phyloP scores from a whole-genome alignment of 2,113 vertebrate species.

The Macroglossus sobrinus region DNA sequence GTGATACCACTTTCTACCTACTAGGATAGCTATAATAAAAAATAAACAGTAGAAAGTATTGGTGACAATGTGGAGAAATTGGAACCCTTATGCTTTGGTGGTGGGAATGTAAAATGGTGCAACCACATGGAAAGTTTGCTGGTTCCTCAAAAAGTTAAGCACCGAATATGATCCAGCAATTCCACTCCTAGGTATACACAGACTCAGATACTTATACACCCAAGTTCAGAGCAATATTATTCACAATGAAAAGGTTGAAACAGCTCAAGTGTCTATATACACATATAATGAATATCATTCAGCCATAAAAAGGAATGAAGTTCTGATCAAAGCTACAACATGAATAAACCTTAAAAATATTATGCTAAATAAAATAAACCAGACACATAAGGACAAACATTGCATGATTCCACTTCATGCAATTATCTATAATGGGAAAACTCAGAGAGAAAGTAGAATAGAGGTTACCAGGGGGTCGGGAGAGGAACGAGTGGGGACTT shows the following conservation, averaged over 20 bases:
- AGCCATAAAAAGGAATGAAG: background rate
- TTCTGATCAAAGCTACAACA: background rate
- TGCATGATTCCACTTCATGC: background rate
- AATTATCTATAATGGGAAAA: background rate
- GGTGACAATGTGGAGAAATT: background rate
- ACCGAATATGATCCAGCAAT: background rate
- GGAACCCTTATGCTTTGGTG: background rate
- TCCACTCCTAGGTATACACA: background rate
- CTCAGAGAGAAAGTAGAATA: background rate
- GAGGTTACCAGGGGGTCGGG: background rate
- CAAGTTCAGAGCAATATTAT: background rate
- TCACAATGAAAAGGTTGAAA: background rate
- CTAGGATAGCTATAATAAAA: background rate
- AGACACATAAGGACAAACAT: background rate
- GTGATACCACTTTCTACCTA: background rate
- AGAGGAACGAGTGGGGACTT: background rate
- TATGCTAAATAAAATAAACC: background rate
- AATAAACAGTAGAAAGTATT: background rate
- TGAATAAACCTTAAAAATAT: background rate
- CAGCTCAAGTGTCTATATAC: accelerated
- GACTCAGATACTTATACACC: background rate
- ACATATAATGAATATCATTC: background rate
- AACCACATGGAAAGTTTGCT: background rate
- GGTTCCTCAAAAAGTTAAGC: background rate
- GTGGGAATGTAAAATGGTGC: background rate